A percentile compares a stretch with the other conserved stretches of the same genome.
Evolutionary conservation across 2,113 vertebrate species (phyloP).

Genomic region (Rhabdomys dilectus): DNA sequence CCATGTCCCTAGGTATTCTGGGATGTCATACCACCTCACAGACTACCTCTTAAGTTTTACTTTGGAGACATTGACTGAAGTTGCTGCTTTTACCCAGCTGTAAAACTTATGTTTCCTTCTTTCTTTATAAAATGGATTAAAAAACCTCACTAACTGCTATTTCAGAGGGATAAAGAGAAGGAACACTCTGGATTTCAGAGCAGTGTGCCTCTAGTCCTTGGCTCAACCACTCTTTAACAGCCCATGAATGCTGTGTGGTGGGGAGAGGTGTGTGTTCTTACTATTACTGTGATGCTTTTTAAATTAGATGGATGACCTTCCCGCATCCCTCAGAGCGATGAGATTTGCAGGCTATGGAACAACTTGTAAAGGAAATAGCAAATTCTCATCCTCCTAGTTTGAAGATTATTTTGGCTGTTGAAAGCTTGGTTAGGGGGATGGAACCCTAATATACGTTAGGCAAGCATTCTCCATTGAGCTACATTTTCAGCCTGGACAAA

Average conservation of each 20-base stretch:
- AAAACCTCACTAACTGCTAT: background rate
- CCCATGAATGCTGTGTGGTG: background rate
- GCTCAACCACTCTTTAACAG: background rate
- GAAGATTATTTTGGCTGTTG: background rate
- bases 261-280: background rate
- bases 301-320: background rate
- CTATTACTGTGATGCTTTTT: background rate
- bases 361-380: background rate
- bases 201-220: background rate
- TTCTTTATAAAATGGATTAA: background rate
- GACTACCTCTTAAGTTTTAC: background rate
- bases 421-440: no score
- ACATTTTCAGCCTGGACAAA: no score
- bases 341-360: background rate
- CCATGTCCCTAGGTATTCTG: no score
- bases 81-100: background rate
- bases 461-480: background rate
- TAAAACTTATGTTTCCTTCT: background rate
- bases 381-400: background rate
- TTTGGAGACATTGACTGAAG: background rate
- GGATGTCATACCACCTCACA: fast-evolving
- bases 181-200: background rate
- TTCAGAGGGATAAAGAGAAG: background rate
- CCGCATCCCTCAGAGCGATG: background rate
- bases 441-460: background rate